These are phyloP conservation scores for Caenorhabditis angaria DNA, from an alignment of 2,888 invertebrate genomes.

Conservation along the genomic window DNA sequence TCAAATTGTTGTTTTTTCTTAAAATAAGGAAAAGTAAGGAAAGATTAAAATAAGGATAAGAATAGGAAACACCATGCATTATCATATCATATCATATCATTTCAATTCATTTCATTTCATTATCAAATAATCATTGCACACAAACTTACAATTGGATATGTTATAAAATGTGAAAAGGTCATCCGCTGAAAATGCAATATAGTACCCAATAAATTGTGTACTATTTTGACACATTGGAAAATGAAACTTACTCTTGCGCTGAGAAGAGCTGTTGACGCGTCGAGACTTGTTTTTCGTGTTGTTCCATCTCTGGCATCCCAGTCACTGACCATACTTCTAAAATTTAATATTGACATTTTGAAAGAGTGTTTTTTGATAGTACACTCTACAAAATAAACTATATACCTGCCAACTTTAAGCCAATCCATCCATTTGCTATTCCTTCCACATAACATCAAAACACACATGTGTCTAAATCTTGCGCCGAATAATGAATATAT, in stretches of 20 bases:
- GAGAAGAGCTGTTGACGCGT: conserved; percentile 47
- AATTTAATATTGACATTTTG: no score
- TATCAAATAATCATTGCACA: conserved; percentile 8
- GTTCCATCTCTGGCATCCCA: conserved; percentile 49
- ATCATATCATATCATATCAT: no score
- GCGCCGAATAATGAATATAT: conserved; percentile 71
- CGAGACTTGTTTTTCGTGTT: conserved; percentile 46
- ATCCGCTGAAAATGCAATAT: conserved; percentile 31
- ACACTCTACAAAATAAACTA: no score
- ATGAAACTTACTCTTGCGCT: conserved; percentile 32
- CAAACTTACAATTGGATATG: conserved; percentile 35
- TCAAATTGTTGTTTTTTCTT: no score
- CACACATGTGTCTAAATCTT: conserved; percentile 66
- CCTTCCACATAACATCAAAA: conserved; percentile 61
- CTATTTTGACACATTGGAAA: background rate
- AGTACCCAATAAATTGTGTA: background rate
- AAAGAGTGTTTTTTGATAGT: no score
- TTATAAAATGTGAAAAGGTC: conserved; percentile 43
- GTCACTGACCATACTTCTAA: conserved; percentile 49
- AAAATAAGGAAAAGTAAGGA: no score
- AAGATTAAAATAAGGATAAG: background rate
- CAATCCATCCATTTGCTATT: conserved; percentile 55
- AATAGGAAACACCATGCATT: background rate
- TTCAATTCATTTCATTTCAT: no score
- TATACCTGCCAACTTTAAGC: conserved; percentile 52